Evolutionary conservation across 2,113 vertebrate genomes (phyloP).

Genomic region (Sylvietta virens): DNA sequence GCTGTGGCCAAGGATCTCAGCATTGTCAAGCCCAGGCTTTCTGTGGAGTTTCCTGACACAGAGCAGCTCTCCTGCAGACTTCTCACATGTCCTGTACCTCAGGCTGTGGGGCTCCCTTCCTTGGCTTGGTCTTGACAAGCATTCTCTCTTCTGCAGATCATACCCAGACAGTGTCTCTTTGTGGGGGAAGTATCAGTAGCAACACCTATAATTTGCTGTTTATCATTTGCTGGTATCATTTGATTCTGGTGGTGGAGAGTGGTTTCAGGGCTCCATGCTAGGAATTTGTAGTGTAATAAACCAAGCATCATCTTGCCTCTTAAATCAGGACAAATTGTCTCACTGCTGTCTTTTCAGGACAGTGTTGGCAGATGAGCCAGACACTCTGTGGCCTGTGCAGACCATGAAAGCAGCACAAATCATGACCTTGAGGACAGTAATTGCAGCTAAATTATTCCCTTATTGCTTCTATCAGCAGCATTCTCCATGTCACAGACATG

Average conservation of each 20-base stretch:
- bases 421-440: not conserved
- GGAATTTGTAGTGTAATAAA: not conserved
- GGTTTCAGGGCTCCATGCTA: not conserved
- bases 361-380: not conserved
- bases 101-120: not conserved
- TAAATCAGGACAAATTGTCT: not conserved
- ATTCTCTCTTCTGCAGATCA: not conserved
- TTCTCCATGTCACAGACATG: not conserved
- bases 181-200: not conserved
- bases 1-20: not conserved
- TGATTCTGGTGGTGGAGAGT: not conserved
- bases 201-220: not conserved
- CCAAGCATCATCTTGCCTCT: not conserved
- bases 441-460: not conserved
- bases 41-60: not conserved
- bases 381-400: not conserved
- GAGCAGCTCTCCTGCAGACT: not conserved
- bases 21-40: not conserved
- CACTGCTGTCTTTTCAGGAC: not conserved
- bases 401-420: not conserved
- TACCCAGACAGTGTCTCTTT: not conserved
- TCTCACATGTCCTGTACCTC: not conserved
- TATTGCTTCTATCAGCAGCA: not conserved
- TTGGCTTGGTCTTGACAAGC: not conserved
- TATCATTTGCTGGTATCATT: not conserved